Conservation (phyloP, 2,888 invertebrate species). For the Myopa tessellatipennis region DNA sequence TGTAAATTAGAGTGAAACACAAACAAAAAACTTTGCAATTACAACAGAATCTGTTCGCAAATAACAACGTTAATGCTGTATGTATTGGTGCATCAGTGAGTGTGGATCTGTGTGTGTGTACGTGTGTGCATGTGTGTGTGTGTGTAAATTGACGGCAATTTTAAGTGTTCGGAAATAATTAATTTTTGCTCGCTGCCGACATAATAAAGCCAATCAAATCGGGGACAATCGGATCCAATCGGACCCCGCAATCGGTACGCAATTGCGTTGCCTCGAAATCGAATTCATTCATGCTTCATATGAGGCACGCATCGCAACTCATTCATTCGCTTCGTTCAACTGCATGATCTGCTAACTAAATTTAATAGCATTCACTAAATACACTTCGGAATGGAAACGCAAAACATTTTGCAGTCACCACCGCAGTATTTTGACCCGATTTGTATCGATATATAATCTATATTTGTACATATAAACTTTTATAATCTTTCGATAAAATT, state of each 20-base stretch:
- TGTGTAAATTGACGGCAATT: slow-evolving; percentile 16
- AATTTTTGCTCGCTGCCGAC: slow-evolving; percentile 3
- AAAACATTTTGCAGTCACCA: background rate
- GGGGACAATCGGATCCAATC: background rate
- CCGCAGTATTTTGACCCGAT: too few species aligned
- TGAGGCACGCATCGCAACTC: too few species aligned
- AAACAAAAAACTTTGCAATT: background rate
- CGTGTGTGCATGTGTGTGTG: background rate
- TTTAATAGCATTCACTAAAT: too few species aligned
- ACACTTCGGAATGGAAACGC: too few species aligned
- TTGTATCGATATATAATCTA: too few species aligned
- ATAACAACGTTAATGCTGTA: background rate
- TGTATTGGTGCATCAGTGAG: background rate
- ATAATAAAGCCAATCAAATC: slow-evolving; percentile 12
- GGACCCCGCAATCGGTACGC: too few species aligned
- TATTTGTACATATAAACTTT: too few species aligned
- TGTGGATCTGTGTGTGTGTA: background rate
- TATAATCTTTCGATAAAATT: too few species aligned
- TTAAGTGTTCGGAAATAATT: slow-evolving; percentile 28
- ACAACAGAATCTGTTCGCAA: background rate
- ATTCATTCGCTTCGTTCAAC: too few species aligned
- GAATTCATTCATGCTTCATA: too few species aligned
- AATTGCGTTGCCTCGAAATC: too few species aligned
- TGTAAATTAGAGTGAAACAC: slow-evolving; percentile 5
- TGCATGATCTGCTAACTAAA: too few species aligned